Conservation (phyloP, 2,888 invertebrate species). For the Melinaea menophilus region DNA sequence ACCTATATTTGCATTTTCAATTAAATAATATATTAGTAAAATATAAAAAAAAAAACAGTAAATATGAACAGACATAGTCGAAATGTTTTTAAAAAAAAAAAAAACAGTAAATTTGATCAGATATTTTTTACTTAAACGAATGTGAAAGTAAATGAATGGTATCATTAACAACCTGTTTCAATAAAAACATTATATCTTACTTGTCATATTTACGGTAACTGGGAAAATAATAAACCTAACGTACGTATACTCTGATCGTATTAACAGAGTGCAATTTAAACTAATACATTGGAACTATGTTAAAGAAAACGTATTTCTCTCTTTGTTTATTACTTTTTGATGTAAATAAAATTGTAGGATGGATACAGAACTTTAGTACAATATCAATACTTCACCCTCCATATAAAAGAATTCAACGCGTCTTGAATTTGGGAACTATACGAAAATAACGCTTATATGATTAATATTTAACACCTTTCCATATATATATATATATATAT, state of each 20-base stretch:
- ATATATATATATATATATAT: no score
- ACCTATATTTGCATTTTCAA: neutral
- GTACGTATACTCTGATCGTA: no score
- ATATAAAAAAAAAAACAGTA: neutral
- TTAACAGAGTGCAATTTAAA: no score
- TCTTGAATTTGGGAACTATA: neutral
- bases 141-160: constrained; percentile 4
- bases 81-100: neutral
- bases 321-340: no score
- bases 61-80: neutral
- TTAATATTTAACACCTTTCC: neutral
- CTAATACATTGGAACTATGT: no score
- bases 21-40: neutral
- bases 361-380: no score
- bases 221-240: no score
- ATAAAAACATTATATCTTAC: neutral
- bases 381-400: neutral
- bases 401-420: constrained; percentile 31
- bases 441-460: neutral
- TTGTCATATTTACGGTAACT: neutral
- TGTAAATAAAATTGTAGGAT: no score
- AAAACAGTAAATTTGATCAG: neutral
- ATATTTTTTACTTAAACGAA: neutral
- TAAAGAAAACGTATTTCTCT: no score
- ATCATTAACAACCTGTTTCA: constrained; percentile 1